Percentiles rank a stretch among this genome's conserved stretches.
Evolutionary conservation across 1,140 invertebrate species (phyloP).

Genomic region (Augochlora pura): DNA sequence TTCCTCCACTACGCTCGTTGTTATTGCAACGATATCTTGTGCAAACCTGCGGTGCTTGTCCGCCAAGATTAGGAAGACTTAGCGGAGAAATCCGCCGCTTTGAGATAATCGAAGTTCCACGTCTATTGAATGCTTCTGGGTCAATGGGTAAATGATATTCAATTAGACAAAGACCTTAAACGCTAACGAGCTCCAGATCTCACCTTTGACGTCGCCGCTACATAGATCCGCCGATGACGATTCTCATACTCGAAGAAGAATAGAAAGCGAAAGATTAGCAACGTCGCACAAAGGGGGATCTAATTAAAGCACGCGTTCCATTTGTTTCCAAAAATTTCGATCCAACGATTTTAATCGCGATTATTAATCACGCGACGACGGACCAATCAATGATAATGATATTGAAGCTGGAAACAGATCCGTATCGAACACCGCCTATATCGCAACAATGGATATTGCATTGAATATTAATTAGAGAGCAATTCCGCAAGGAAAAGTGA

Average conservation of each 20-base stretch:
- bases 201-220: constrained; percentile 22
- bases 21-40: too few species aligned
- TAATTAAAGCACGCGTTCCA: not conserved
- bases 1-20: not conserved
- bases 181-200: constrained; percentile 35
- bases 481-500: too few species aligned
- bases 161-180: constrained; percentile 44
- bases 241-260: constrained; percentile 17
- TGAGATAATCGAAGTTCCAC: constrained; percentile 12
- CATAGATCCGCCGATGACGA: not conserved
- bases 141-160: constrained; percentile 44
- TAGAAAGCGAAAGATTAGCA: not conserved
- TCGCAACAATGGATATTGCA: too few species aligned
- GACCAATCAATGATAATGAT: too few species aligned
- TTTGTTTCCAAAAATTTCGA: not conserved
- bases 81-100: not conserved
- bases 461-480: too few species aligned
- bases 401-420: too few species aligned
- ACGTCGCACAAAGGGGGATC: not conserved
- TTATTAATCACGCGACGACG: too few species aligned
- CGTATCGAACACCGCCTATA: too few species aligned
- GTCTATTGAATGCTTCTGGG: not conserved
- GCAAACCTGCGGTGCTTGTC: not conserved
- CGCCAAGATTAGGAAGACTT: not conserved
- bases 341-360: too few species aligned